A percentile compares a stretch with the other conserved stretches of the same genome.
Conservation (phyloP, 2,797 vertebrate species). For the Malacoraja senta region DNA sequence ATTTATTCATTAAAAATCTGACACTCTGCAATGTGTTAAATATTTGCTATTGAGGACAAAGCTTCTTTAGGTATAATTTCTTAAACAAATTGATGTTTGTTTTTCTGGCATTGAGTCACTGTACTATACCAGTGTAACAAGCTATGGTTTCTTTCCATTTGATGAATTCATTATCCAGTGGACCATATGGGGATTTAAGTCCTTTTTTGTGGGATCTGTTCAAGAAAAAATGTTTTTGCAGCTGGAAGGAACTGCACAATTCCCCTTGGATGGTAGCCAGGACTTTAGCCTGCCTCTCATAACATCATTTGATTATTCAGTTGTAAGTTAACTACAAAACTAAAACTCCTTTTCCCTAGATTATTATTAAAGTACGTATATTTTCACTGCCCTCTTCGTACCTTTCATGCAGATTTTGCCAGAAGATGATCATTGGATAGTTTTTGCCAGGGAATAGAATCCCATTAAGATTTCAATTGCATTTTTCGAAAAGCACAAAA, state of each 20-base stretch:
- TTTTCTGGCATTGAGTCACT: neutral
- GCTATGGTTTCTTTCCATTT: neutral
- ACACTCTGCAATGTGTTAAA: neutral
- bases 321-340: conserved; percentile 47
- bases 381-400: conserved; percentile 1
- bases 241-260: conserved; percentile 54
- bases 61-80: neutral
- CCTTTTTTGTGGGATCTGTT: conserved; percentile 47
- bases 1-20: neutral
- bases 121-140: neutral
- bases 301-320: conserved; percentile 10
- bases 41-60: neutral
- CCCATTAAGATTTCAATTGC: neutral
- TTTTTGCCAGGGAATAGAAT: neutral
- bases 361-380: conserved; percentile 8
- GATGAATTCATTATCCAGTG: neutral
- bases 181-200: conserved; percentile 3
- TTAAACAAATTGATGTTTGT: conserved; percentile 28
- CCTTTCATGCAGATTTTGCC: neutral
- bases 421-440: neutral
- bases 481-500: neutral
- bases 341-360: conserved; percentile 46
- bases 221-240: conserved; percentile 56
- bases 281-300: conserved; percentile 45
- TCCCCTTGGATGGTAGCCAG: conserved; percentile 50